A percentile compares a stretch with the other conserved stretches of the same genome.
These are phyloP conservation scores for Zootoca vivipara DNA, from an alignment of 2,113 vertebrate genomes.

Conservation along the genomic window DNA sequence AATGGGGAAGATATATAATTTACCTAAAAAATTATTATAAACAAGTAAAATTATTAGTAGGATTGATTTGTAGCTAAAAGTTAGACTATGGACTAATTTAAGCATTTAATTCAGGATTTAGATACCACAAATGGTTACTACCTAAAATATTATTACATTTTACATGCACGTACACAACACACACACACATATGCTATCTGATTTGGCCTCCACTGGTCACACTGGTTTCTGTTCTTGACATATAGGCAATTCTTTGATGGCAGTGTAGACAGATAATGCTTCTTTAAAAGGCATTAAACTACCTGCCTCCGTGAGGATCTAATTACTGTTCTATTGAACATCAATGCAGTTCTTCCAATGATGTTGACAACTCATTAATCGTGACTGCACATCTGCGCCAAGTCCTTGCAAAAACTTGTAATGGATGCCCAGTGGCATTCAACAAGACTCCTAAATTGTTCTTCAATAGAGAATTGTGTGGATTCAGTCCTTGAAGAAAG, in stretches of 20 bases:
- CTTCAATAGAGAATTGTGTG: slow-evolving; percentile 73
- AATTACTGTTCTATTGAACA: slow-evolving; percentile 77
- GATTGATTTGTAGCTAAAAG: too few species aligned
- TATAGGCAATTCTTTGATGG: slow-evolving; percentile 30
- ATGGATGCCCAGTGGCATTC: slow-evolving; percentile 66
- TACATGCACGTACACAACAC: not conserved
- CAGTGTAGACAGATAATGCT: slow-evolving; percentile 65
- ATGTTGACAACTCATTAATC: slow-evolving; percentile 74
- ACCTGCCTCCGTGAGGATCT: slow-evolving; percentile 65
- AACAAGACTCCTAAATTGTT: slow-evolving; percentile 66
- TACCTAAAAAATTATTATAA: too few species aligned
- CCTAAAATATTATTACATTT: not conserved
- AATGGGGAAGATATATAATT: too few species aligned
- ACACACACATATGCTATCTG: not conserved
- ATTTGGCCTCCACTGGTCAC: not conserved
- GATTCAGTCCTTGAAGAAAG: slow-evolving; percentile 66
- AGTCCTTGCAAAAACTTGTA: slow-evolving; percentile 61
- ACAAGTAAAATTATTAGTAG: too few species aligned
- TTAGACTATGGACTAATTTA: too few species aligned
- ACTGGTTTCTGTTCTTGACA: slow-evolving; percentile 50
- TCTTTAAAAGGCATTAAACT: slow-evolving; percentile 71
- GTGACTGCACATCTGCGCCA: slow-evolving; percentile 67
- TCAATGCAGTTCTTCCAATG: slow-evolving; percentile 73
- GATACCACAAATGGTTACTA: not conserved
- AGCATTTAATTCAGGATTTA: not conserved